These are phyloP conservation scores for Drosophila lacicola DNA, from an alignment of 2,888 invertebrate genomes.

Conservation along the genomic window DNA sequence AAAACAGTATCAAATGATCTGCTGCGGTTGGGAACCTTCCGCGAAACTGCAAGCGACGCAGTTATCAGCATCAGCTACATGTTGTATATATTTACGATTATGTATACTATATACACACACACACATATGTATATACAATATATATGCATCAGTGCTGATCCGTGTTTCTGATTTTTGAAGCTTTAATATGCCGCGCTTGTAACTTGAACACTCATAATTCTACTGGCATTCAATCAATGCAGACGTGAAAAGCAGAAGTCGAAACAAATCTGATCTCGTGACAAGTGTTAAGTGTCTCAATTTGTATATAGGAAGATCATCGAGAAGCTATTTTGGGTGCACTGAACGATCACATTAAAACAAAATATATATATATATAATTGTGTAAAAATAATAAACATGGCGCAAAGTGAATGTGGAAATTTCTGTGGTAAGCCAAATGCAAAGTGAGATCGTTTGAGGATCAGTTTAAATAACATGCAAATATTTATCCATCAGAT, in stretches of 20 bases:
- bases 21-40: slow-evolving; percentile 41
- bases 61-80: slow-evolving; percentile 46
- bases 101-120: slow-evolving; percentile 5
- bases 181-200: slow-evolving; percentile 72
- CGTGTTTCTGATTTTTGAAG: slow-evolving; percentile 43
- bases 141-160: slow-evolving; percentile 37
- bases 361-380: slow-evolving; percentile 6
- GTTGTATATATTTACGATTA: slow-evolving; percentile 30
- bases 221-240: slow-evolving; percentile 72
- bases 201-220: slow-evolving; percentile 69
- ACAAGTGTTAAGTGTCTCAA: slow-evolving; percentile 63
- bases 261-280: slow-evolving; percentile 39
- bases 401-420: slow-evolving; percentile 62
- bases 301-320: slow-evolving; percentile 23
- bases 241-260: slow-evolving; percentile 58
- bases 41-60: slow-evolving; percentile 50
- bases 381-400: slow-evolving; percentile 21
- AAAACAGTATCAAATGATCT: slow-evolving; percentile 32
- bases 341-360: slow-evolving; percentile 26
- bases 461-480: neutral
- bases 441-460: neutral
- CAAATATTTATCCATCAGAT: slow-evolving; percentile 19
- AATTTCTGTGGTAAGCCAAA: slow-evolving; percentile 58
- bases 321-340: slow-evolving; percentile 28
- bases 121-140: neutral